These are phyloP conservation scores for Aplysia californica DNA, from an alignment of 1,140 invertebrate genomes.

Conservation along the genomic window DNA sequence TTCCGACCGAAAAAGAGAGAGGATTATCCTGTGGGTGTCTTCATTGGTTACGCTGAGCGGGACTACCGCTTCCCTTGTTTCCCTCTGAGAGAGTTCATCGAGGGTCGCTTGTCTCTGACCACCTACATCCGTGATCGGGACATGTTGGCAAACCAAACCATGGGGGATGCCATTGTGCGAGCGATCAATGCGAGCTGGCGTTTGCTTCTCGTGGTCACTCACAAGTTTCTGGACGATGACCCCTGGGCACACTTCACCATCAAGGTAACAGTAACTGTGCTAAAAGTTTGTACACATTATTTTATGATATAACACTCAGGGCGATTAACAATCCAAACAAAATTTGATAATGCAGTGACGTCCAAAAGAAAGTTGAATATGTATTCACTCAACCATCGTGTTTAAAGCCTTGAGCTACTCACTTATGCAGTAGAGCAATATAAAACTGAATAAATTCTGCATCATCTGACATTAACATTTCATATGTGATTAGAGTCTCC, in stretches of 20 bases:
- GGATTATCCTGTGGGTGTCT: conserved; percentile 1
- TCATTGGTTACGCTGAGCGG: not conserved
- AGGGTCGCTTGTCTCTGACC: not conserved
- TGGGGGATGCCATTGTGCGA: not conserved
- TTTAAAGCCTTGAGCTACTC: too few relatives aligned
- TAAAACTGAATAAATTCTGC: too few relatives aligned
- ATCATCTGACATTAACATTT: too few relatives aligned
- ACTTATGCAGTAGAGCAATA: too few relatives aligned
- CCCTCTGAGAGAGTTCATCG: not conserved
- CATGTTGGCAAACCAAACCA: not conserved
- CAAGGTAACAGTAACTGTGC: too few relatives aligned
- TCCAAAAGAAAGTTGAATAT: too few relatives aligned
- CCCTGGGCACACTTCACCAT: conserved; percentile 3
- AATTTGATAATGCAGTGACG: too few relatives aligned
- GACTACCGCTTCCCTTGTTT: conserved; percentile 7
- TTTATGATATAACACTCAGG: too few relatives aligned
- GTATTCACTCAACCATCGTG: too few relatives aligned
- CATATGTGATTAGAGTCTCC: too few relatives aligned
- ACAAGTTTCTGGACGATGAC: conserved; percentile 1
- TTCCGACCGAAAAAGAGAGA: not conserved
- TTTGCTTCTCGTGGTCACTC: not conserved
- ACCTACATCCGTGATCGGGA: not conserved
- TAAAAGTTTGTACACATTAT: too few relatives aligned
- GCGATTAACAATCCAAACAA: too few relatives aligned
- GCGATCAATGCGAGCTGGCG: conserved; percentile 9